Base-by-base conservation (phyloP, 2,113 vertebrate genomes). In the Chlamydotis undulata region DNA sequence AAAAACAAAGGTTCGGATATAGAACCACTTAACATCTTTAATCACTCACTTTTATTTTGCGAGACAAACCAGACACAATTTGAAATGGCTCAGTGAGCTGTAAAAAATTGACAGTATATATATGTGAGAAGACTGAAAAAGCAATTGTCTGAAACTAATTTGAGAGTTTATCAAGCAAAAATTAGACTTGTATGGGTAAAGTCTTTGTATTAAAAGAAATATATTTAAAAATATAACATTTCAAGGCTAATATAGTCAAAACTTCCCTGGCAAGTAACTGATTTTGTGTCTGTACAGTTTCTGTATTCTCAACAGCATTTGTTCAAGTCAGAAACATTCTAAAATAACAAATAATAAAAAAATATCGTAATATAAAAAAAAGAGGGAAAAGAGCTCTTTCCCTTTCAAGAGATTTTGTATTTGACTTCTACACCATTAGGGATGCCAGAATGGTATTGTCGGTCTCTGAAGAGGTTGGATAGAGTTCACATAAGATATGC, bases 91-190 rank as follows among this genome's bases (percentile, higher is more conserved):
- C 91, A 95, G 79, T 93, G 88, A 94, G 89, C 80, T 97, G 82
- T 89, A 96, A 97, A 95, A 92, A 92, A 93, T 82, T 96, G 95
- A 92, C 91, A 96, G 91, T 90, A 96, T 84, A 96, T 94, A 41
- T 82, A 93, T 93, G 74, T 73, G 83, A 94, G 84, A 93, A 79
- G 85, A 82, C 83, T 96, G 87, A 80, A 87, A 96, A 96, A 89
- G 90, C 84, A 97, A 96, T 98, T 96, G 96, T 87, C 93, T 97
- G 86, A 97, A 95, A 95, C 90, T 97, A 95, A 97, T 97, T 94
- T 94, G 84, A 67, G 80, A 95, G 91, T 95, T 97, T 96, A 97
- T 96, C 90, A 94, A 90, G 97, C 88, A 97, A 86, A 97, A 95
- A 96, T 95, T 81, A 95, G 73, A 86, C 60, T 93, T 96, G 77